Base-by-base conservation (phyloP, 2,888 invertebrate genomes). In the Volucella zonaria region DNA sequence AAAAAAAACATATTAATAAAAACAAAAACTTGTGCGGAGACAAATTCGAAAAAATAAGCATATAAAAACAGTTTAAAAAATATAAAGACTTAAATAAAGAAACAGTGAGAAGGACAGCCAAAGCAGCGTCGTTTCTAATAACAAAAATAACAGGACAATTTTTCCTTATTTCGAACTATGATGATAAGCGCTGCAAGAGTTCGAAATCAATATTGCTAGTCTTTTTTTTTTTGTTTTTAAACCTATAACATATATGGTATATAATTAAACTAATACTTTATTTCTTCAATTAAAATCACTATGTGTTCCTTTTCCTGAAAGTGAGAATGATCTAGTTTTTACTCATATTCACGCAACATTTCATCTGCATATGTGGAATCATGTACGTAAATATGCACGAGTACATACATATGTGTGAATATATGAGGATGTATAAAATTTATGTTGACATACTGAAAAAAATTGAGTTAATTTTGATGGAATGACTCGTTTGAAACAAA, bases 341-440 rank as follows among this genome's bases (percentile, higher is more conserved):
- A 61, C 47, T 45, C 62, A 64, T 58, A 70, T 59, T 70, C 59
- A 51, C 49, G 49, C 59, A 67, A 1, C 54, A 23, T 15, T 45
- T 31, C 8, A 52, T 14, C 43, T 3, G 31, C 9, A 23, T 52
- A 52, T 23, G 15, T 62, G 18, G 9, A 18, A 10, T 15, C 11
- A 10, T n/a, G 18, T 15, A 51, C 59, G 49, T 73, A 43, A 49
- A 23, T 18, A 59, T 23, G 3, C 2, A 23, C 23, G 18, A 18
- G 18, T 18, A 18, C 18, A 18, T 18, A 43, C 9, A 23, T 70
- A 81, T 45, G 40, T 43, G n/a, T 45, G 70, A 68, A 61, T 59
- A 73, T 59, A 59, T 73, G 23, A 66, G 61, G 59, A 71, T 61
- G 61, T 74, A 80, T 68, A 51, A 70, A 76, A 81, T 70, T 81